Percentiles rank a stretch among this genome's conserved stretches.
Conservation (phyloP, 2,888 invertebrate species). For the Thymelicus sylvestris region DNA sequence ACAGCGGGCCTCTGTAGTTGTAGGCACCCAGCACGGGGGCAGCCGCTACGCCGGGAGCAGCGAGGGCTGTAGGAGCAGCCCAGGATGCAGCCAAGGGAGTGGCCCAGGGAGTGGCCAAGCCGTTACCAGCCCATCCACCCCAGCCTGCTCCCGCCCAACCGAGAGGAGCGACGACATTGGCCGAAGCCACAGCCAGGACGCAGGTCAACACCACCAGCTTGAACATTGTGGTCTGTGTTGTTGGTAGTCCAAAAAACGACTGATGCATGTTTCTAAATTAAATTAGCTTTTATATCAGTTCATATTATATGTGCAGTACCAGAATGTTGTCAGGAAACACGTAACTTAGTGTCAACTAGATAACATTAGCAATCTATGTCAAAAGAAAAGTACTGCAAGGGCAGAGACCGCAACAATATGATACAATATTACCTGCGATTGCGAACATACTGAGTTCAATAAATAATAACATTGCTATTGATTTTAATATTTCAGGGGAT, state of each 20-base stretch:
- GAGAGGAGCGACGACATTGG: conserved; percentile 60
- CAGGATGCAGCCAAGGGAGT: conserved; percentile 50
- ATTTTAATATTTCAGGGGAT: too few relatives aligned
- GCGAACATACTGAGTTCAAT: background rate
- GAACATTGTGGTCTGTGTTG: conserved; percentile 84
- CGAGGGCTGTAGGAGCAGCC: background rate
- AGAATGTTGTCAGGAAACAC: conserved; percentile 54
- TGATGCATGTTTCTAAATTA: conserved; percentile 61
- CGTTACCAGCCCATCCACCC: conserved; percentile 43
- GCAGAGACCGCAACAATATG: conserved; percentile 38
- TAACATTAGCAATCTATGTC: conserved; percentile 43
- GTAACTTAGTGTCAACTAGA: conserved; percentile 44
- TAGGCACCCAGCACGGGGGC: conserved; percentile 63
- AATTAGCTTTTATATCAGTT: conserved; percentile 70
- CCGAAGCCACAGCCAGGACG: conserved; percentile 84
- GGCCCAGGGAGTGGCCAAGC: conserved; percentile 51
- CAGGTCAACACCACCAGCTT: conserved; percentile 87
- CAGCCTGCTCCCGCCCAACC: conserved; percentile 36
- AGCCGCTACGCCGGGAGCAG: conserved; percentile 43
- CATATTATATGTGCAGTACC: conserved; percentile 69
- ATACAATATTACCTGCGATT: background rate
- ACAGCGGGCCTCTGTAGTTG: conserved; percentile 76
- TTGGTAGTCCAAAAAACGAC: conserved; percentile 66
- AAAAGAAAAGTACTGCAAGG: conserved; percentile 46
- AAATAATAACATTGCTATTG: too few relatives aligned